A percentile compares a stretch with the other conserved stretches of the same genome.
Conservation (phyloP, 2,888 invertebrate species). For the Cylloceria caligata region DNA sequence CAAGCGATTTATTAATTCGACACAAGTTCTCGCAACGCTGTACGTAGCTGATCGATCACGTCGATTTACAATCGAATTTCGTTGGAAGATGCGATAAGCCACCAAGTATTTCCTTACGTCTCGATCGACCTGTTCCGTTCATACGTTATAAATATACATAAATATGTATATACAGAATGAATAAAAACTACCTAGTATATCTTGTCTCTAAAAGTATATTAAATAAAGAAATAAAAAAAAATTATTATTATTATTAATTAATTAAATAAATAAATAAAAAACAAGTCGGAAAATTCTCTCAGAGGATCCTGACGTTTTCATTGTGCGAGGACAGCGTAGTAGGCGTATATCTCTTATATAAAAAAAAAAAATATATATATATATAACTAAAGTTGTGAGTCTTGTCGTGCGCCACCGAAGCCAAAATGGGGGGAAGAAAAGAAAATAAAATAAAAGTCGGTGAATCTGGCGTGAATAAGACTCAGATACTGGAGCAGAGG, state of each 20-base stretch:
- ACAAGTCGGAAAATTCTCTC: constrained; percentile 33
- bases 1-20: background rate
- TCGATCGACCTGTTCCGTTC: constrained; percentile 13
- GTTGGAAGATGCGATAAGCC: background rate
- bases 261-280: constrained; percentile 35
- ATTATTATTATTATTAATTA: no score
- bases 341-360: constrained; percentile 47
- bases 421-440: constrained; percentile 11
- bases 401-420: constrained; percentile 37
- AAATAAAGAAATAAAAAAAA: constrained; percentile 32
- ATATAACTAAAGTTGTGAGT: constrained; percentile 40
- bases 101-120: constrained; percentile 33
- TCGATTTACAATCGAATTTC: background rate
- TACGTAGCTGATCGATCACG: background rate
- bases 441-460: constrained; percentile 19
- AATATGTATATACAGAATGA: constrained; percentile 34
- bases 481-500: constrained; percentile 8
- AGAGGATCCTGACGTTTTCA: constrained; percentile 45
- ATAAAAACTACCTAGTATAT: constrained; percentile 41
- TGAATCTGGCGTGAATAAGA: constrained; percentile 18
- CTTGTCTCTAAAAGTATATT: constrained; percentile 54
- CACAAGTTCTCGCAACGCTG: background rate
- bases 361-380: background rate
- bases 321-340: constrained; percentile 42
- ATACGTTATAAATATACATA: constrained; percentile 29